Percentiles rank a stretch among this genome's conserved stretches.
Evolutionary conservation across 2,888 invertebrate species (phyloP).

Genomic region (Criorhina ranunculi): DNA sequence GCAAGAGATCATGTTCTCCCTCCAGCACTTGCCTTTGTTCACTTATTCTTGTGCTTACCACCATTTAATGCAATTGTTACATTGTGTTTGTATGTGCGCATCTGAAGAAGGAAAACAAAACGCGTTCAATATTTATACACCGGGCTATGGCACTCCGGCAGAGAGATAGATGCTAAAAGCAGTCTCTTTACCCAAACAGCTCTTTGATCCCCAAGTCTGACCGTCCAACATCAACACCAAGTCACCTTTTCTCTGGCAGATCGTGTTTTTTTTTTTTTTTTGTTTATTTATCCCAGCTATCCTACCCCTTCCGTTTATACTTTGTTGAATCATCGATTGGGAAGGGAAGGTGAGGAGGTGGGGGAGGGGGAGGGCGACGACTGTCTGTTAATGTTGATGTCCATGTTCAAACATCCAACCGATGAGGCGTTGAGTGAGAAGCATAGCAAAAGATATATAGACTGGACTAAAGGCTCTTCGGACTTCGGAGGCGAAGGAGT

Average conservation of each 20-base stretch:
- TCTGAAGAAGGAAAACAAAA: constrained; percentile 21
- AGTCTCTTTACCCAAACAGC: constrained; percentile 63
- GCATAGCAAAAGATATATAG: constrained; percentile 57
- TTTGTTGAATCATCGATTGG: constrained; percentile 46
- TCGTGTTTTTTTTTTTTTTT: constrained; percentile 58
- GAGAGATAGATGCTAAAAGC: constrained; percentile 64
- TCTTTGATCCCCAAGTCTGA: constrained; percentile 68
- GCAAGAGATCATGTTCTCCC: constrained; percentile 30
- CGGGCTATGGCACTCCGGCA: constrained; percentile 8
- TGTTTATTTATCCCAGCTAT: no score
- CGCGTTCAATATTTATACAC: constrained; percentile 39
- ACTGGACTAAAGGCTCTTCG: constrained; percentile 23
- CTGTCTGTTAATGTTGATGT: constrained; percentile 40
- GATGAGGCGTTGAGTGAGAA: constrained; percentile 68
- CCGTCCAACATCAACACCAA: constrained; percentile 59
- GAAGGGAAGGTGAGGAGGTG: no score
- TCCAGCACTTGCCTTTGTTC: neutral
- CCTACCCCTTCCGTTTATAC: constrained; percentile 31
- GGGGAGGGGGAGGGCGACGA: no score
- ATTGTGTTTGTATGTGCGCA: constrained; percentile 10
- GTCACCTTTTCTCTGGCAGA: constrained; percentile 61
- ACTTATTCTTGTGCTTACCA: neutral
- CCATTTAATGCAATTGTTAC: neutral
- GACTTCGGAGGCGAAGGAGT: constrained; percentile 63
- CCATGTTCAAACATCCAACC: constrained; percentile 72